Evolutionary conservation across 2,113 vertebrate genomes (phyloP).

Genomic region (Chaetorhynchus papuensis): DNA sequence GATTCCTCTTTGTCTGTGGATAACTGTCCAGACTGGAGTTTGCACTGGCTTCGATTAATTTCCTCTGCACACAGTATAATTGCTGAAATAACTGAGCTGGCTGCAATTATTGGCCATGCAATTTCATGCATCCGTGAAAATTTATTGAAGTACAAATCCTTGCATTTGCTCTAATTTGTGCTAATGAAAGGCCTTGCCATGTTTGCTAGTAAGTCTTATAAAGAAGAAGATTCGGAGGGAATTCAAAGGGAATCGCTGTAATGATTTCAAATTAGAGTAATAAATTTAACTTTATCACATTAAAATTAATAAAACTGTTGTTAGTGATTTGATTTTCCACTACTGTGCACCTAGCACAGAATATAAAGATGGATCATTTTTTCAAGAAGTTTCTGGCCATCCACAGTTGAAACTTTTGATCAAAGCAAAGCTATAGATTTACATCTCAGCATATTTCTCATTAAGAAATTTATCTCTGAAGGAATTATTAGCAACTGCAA

Average conservation of each 20-base stretch:
- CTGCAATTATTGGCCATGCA: constrained; percentile 42
- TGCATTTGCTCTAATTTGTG: constrained; percentile 61
- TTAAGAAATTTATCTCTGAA: background rate
- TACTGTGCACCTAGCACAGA: background rate
- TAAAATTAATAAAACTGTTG: constrained; percentile 50
- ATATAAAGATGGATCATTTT: background rate
- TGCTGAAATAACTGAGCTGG: background rate
- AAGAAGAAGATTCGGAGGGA: background rate
- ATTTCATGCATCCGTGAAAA: constrained; percentile 60
- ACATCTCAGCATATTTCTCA: background rate
- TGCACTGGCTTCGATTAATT: constrained; percentile 25
- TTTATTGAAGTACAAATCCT: constrained; percentile 33
- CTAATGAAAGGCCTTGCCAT: constrained; percentile 52
- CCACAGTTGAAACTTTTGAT: background rate
- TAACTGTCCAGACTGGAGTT: background rate
- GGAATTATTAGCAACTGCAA: background rate
- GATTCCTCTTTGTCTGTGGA: background rate
- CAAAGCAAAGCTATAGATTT: background rate
- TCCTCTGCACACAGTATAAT: background rate
- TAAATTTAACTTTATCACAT: constrained; percentile 38
- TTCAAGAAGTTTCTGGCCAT: background rate
- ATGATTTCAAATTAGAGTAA: constrained; percentile 54
- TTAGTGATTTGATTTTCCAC: constrained; percentile 29
- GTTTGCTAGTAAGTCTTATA: background rate
- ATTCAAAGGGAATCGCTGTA: constrained; percentile 37